phyloP scores from a whole-genome alignment of 2,797 vertebrate species.

The Fistularia commersonii region DNA sequence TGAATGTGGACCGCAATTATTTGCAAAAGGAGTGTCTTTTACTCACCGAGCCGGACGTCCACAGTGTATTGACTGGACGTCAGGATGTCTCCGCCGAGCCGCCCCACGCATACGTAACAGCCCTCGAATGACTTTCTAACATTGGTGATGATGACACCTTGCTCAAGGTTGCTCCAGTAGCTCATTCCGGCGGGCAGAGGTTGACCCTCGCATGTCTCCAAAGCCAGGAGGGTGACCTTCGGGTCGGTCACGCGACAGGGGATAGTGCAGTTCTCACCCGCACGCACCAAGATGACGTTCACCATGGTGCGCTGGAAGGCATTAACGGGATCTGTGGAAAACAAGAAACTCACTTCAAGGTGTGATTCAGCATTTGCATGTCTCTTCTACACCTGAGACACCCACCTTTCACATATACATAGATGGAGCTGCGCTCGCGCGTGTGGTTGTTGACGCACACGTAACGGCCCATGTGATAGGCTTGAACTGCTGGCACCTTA shows the following conservation, averaged over 20 bases:
- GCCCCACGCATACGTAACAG: constrained; percentile 83
- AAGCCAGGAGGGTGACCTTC: constrained; percentile 69
- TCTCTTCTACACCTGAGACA: neutral
- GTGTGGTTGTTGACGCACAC: constrained; percentile 77
- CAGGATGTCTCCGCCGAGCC: constrained; percentile 64
- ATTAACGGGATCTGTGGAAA: constrained; percentile 72
- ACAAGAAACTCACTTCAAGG: neutral
- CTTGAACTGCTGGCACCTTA: constrained; percentile 55
- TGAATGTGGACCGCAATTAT: neutral
- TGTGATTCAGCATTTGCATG: neutral
- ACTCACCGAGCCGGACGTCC: constrained; percentile 85
- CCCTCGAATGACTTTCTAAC: constrained; percentile 79
- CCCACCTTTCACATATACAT: constrained; percentile 91
- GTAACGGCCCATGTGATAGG: constrained; percentile 82
- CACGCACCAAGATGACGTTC: constrained; percentile 72
- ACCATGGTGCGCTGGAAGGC: constrained; percentile 80
- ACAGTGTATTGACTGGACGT: constrained; percentile 76
- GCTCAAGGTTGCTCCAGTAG: constrained; percentile 74
- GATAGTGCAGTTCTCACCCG: constrained; percentile 79
- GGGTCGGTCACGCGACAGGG: constrained; percentile 89
- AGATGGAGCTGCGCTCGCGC: constrained; percentile 77
- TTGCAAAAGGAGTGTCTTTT: neutral
- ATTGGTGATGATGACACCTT: constrained; percentile 80
- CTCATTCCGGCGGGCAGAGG: constrained; percentile 75
- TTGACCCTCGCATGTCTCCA: constrained; percentile 76